Conservation (phyloP, 2,888 invertebrate species). For the Rhagophthalmus giganteus region DNA sequence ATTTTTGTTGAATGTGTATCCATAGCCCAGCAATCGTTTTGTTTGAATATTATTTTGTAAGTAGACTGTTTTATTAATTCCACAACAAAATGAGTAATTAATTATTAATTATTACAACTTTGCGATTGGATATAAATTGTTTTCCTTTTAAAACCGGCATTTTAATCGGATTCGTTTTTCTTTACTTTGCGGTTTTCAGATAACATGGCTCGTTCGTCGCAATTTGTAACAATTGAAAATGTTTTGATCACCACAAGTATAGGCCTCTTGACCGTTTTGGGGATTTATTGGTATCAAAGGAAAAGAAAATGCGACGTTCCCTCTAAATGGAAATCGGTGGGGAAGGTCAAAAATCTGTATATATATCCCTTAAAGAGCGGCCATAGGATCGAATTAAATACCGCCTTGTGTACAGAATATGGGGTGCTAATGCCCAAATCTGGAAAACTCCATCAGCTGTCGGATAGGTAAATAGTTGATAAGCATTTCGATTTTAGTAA, state of each 20-base stretch:
- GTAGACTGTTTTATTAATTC: no score
- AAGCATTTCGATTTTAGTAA: background rate
- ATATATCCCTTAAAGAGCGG: conserved; percentile 56
- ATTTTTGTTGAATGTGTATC: no score
- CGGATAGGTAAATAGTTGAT: background rate
- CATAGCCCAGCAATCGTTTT: no score
- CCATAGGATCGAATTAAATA: conserved; percentile 42
- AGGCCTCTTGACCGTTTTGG: background rate
- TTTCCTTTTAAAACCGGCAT: no score
- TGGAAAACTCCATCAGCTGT: background rate
- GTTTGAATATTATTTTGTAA: no score
- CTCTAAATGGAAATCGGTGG: conserved; percentile 46
- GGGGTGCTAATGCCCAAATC: conserved; percentile 42
- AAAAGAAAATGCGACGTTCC: conserved; percentile 43
- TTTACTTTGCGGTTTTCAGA: background rate
- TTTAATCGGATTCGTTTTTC: no score
- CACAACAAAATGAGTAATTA: no score
- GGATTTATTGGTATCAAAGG: conserved; percentile 27
- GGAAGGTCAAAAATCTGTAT: conserved; percentile 45
- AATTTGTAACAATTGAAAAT: background rate
- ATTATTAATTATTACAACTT: no score
- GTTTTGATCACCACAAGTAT: background rate
- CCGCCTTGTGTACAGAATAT: conserved; percentile 46
- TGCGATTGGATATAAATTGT: no score
- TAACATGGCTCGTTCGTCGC: background rate